A percentile compares a stretch with the other conserved stretches of the same genome.
These are phyloP conservation scores for Thryonomys swinderianus DNA, from an alignment of 2,113 vertebrate species.

Conservation along the genomic window DNA sequence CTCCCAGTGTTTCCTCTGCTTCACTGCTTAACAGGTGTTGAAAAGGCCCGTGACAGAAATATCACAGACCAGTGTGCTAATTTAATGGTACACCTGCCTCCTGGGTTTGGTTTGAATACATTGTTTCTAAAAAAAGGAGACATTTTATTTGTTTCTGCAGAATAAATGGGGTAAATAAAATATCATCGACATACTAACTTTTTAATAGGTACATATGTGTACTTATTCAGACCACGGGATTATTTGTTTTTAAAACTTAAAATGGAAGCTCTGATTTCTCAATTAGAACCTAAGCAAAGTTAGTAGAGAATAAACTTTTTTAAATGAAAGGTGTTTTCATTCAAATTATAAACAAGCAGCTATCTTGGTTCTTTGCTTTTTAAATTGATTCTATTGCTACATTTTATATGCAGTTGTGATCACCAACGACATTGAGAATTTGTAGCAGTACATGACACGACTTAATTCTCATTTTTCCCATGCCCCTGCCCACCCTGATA, in stretches of 20 bases:
- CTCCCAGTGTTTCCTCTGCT: conserved; percentile 78
- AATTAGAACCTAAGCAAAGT: conserved; percentile 17
- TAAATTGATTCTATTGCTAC: no score
- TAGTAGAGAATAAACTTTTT: not conserved
- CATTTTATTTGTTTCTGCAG: conserved; percentile 40
- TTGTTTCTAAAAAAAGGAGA: conserved; percentile 42
- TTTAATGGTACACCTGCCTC: not conserved
- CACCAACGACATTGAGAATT: no score
- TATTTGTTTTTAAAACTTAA: conserved; percentile 13
- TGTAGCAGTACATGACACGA: no score
- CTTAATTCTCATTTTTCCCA: no score
- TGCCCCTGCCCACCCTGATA: no score
- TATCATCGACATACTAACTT: not conserved
- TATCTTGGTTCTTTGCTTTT: not conserved
- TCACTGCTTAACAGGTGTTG: conserved; percentile 81
- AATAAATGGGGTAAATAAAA: not conserved
- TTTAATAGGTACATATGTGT: not conserved
- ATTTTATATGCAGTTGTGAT: no score
- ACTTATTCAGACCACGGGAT: not conserved
- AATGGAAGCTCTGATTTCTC: not conserved
- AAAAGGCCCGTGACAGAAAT: conserved; percentile 82
- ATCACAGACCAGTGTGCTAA: conserved; percentile 72
- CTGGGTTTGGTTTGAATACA: conserved; percentile 50
- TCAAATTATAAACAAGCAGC: not conserved
- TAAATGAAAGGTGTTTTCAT: not conserved